phyloP scores from a whole-genome alignment of 2,113 vertebrate species.

The Apteryx owenii region DNA sequence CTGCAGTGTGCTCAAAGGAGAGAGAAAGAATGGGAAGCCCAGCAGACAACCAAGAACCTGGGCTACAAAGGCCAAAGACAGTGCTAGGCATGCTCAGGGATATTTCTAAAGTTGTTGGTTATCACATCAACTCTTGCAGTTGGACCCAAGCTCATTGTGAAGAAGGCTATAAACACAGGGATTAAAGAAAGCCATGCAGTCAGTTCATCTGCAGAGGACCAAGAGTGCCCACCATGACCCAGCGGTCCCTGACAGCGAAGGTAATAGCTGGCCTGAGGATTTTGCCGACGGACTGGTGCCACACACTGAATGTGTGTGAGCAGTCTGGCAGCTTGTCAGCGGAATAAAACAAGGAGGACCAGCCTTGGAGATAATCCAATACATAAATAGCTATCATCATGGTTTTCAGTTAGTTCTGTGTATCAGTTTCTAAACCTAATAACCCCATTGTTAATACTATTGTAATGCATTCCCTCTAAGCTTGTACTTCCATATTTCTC shows the following conservation, averaged over 20 bases:
- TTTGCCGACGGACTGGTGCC: background rate
- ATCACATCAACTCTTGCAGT: background rate
- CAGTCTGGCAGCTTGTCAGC: background rate
- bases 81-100: rapidly evolving
- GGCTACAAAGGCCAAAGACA: background rate
- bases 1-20: background rate
- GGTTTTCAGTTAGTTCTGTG: background rate
- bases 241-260: background rate
- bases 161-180: background rate
- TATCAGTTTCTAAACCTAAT: background rate
- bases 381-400: background rate
- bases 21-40: rapidly evolving
- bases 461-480: background rate
- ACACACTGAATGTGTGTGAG: rapidly evolving
- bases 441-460: background rate
- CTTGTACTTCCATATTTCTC: background rate
- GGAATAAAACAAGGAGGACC: background rate
- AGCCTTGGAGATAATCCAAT: background rate
- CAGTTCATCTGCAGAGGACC: background rate
- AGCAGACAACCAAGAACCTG: background rate
- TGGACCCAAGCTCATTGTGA: background rate
- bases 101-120: background rate
- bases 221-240: background rate
- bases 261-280: background rate
- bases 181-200: background rate